Evolutionary conservation across 2,113 vertebrate genomes (phyloP).

Genomic region (Rhea americana): DNA sequence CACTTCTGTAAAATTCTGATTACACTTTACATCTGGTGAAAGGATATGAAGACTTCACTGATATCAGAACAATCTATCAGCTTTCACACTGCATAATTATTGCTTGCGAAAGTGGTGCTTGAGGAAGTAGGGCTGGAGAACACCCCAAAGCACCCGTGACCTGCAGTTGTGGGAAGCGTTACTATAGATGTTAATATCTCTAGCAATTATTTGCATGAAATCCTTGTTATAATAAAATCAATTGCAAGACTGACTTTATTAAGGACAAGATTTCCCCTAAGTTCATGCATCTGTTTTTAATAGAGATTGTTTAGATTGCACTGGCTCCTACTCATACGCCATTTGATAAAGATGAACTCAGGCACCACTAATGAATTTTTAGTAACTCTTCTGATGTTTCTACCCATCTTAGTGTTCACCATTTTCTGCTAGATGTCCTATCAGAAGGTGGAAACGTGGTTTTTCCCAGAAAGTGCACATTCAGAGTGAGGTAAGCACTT

Average conservation of each 20-base stretch:
- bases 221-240: background rate
- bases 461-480: background rate
- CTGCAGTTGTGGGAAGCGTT: constrained; percentile 11
- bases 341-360: background rate
- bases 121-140: constrained; percentile 32
- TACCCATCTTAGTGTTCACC: background rate
- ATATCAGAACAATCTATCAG: constrained; percentile 53
- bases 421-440: background rate
- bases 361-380: background rate
- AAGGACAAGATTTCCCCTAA: background rate
- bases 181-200: background rate
- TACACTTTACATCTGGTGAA: constrained; percentile 62
- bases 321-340: background rate
- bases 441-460: background rate
- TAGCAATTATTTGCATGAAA: background rate
- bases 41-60: constrained; percentile 48
- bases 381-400: background rate
- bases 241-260: background rate
- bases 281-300: background rate
- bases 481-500: background rate
- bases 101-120: constrained; percentile 6
- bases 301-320: background rate
- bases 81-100: constrained; percentile 48
- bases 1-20: constrained; percentile 66
- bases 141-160: constrained; percentile 11